A percentile compares a stretch with the other conserved stretches of the same genome.
These are phyloP conservation scores for Falco naumanni DNA, from an alignment of 2,797 vertebrate species.

Conservation along the genomic window DNA sequence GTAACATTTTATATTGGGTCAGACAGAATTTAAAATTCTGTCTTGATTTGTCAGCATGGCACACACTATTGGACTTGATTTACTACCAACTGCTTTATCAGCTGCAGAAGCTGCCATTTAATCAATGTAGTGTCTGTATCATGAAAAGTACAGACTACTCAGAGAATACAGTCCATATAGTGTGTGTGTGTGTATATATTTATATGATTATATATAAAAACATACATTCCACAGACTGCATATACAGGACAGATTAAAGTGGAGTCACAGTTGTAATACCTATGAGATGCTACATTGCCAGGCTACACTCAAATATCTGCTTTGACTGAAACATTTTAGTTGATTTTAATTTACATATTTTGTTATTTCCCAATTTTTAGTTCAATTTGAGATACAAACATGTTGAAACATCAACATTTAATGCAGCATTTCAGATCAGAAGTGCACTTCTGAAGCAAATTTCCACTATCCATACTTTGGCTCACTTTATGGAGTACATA, in stretches of 20 bases:
- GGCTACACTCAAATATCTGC: not conserved
- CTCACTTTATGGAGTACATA: not conserved
- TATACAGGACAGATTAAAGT: not conserved
- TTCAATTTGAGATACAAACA: not conserved
- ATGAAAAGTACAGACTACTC: not conserved
- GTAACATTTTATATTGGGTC: not conserved
- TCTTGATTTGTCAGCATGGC: not conserved
- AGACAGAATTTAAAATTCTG: not conserved
- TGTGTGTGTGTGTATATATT: accelerated
- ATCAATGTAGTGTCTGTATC: not conserved
- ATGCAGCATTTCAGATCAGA: not conserved
- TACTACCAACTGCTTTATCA: not conserved
- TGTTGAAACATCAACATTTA: not conserved
- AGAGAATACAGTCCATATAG: not conserved
- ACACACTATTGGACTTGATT: not conserved
- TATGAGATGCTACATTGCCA: not conserved
- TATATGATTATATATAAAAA: too few relatives aligned
- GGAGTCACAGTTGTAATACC: not conserved
- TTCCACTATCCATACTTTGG: not conserved
- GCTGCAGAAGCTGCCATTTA: not conserved
- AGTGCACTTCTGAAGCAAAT: not conserved
- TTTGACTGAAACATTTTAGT: not conserved
- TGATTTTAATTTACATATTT: not conserved
- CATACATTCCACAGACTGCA: not conserved
- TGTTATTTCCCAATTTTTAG: not conserved